Evolutionary conservation across 2,888 invertebrate species (phyloP), one percentile per base, ranked within the genome.

Genomic region (Phyto melanocephala): DNA sequence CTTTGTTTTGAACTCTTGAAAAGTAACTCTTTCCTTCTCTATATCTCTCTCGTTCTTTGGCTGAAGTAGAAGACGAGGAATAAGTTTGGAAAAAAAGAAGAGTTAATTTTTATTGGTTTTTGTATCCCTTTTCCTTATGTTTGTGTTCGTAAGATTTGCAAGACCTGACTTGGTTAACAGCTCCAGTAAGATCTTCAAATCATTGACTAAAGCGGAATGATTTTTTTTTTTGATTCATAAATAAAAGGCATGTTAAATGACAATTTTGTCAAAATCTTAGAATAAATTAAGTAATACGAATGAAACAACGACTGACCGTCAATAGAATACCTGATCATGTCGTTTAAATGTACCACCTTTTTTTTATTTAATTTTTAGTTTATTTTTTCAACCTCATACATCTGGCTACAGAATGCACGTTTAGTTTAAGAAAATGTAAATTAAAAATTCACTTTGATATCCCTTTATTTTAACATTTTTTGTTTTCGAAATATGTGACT

Each of bases 1-100:
- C 63, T 83, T 83, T 88, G 81, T 86, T 75, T 84, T 75, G 80
- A 77, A 85, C 84, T 82, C 85, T 70, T 86, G 79, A 84, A 83
- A 78, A 80, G 84, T 85, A 79, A 74, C 68, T 72, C 65, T 80
- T 65, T 71, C 71, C 84, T 54, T 70, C 58, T 81, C 78, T 37
- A 22, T 75, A 40, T 45, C 47, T 37, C 37, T 45, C 58, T 13
- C 20, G n/a, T 17, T 56, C 17, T 40, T 22, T 47, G 47, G 42
- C 24, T 62, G 60, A 68, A 13, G 52, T n/a, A 60, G 33, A 42
- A 52, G 60, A 42, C 42, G 33, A 68, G 15, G 35, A 60, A 17
- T 2, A 24, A 75, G 45, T 56, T 45, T 35, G 22, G 37, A n/a
- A n/a, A n/a, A 47, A 63, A 58, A 63, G 20, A 78, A 71, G 78